Evolutionary conservation across 2,888 invertebrate genomes (phyloP).

Genomic region (Drosophila neonasuta): DNA sequence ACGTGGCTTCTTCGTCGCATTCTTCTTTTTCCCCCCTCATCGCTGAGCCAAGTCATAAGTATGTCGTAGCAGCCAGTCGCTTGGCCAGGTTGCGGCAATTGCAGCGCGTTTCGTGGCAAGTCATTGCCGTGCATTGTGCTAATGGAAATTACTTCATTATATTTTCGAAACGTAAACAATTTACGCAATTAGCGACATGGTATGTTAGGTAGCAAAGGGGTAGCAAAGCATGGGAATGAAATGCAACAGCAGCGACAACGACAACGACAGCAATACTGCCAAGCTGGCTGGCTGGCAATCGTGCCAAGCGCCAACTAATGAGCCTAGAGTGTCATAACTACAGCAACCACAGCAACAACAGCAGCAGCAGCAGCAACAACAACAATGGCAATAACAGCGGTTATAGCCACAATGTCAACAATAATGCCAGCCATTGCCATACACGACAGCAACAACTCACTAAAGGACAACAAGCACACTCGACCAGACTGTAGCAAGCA

Average conservation of each 20-base stretch:
- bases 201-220: conserved; percentile 40
- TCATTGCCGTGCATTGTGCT: conserved; percentile 66
- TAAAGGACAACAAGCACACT: conserved; percentile 60
- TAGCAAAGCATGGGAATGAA: background rate
- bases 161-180: conserved; percentile 75
- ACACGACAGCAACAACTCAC: conserved; percentile 41
- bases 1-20: conserved; percentile 18
- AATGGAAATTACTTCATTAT: conserved; percentile 77
- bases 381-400: conserved; percentile 32
- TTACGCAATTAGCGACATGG: conserved; percentile 71
- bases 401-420: conserved; percentile 55
- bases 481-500: conserved; percentile 42
- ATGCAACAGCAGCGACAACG: conserved; percentile 29
- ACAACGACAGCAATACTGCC: conserved; percentile 13
- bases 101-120: conserved; percentile 53
- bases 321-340: conserved; percentile 75
- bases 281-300: conserved; percentile 43
- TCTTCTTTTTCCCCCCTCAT: background rate
- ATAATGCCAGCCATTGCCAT: conserved; percentile 46
- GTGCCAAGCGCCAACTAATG: conserved; percentile 72
- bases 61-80: background rate
- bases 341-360: conserved; percentile 36
- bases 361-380: conserved; percentile 8
- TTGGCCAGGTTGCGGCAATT: conserved; percentile 21
- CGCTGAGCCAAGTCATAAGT: conserved; percentile 1